Percentiles rank a stretch among this genome's conserved stretches.
phyloP scores from a whole-genome alignment of 1,140 invertebrate species.

The Drosophila cardini region DNA sequence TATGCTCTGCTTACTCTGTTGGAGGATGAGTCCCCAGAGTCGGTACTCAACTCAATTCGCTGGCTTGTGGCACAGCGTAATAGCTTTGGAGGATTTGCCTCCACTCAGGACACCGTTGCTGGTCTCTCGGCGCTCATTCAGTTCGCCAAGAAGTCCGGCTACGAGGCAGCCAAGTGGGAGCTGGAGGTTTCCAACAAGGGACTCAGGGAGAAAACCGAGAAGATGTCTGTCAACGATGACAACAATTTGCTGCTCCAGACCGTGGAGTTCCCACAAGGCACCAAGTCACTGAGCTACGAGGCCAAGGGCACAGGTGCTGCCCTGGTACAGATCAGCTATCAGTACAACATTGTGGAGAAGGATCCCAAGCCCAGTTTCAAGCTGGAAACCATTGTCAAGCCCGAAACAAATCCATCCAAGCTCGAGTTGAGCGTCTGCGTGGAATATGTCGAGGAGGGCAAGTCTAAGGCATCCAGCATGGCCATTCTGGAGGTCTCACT shows the following conservation, averaged over 20 bases:
- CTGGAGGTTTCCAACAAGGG: conserved; percentile 61
- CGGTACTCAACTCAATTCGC: conserved; percentile 86
- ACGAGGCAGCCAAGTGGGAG: conserved; percentile 67
- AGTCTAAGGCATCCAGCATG: conserved; percentile 89
- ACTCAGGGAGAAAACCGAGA: conserved; percentile 65
- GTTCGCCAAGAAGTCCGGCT: conserved; percentile 85
- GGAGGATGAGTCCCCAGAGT: conserved; percentile 73
- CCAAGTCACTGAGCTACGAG: conserved; percentile 85
- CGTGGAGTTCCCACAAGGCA: conserved; percentile 74
- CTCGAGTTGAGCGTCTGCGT: conserved; percentile 91
- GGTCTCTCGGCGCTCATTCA: conserved; percentile 88
- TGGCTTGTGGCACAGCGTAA: conserved; percentile 92
- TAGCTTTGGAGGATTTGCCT: conserved; percentile 90
- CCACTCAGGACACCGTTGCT: conserved; percentile 89
- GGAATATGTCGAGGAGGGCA: conserved; percentile 71
- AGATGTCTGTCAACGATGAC: conserved; percentile 58
- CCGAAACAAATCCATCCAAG: conserved; percentile 89
- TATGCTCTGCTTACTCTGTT: conserved; percentile 89
- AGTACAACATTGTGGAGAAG: conserved; percentile 93
- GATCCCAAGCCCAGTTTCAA: conserved; percentile 92
- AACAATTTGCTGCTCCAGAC: conserved; percentile 75
- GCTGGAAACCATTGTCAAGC: conserved; percentile 89
- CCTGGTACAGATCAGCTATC: conserved; percentile 91
- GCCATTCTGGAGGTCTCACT: conserved; percentile 94
- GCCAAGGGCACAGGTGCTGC: conserved; percentile 91